A percentile compares a stretch with the other conserved stretches of the same genome.
Conservation (phyloP, 2,888 invertebrate genomes). For the Oxytorus armatus region DNA sequence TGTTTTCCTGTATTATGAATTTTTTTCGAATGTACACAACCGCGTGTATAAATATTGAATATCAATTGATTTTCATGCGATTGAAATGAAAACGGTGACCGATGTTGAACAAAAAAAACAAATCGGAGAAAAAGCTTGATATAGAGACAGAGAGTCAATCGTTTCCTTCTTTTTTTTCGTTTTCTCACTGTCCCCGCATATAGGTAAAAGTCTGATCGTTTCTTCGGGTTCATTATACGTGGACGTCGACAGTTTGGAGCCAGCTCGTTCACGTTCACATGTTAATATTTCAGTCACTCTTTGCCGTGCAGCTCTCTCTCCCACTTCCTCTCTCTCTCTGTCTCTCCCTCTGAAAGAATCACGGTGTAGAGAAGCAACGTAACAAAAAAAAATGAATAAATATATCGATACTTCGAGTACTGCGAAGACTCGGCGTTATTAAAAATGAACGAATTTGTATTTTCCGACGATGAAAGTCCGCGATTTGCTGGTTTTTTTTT, state of each 20-base stretch:
- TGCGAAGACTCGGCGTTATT: background rate
- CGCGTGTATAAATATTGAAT: background rate
- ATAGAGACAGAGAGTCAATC: too few relatives aligned
- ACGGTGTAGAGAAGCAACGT: background rate
- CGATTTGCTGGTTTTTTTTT: background rate
- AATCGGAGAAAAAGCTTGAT: background rate
- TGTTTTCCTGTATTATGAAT: too few relatives aligned
- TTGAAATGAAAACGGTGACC: background rate
- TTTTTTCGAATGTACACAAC: background rate
- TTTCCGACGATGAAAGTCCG: background rate
- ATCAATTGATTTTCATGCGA: background rate
- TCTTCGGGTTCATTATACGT: constrained; percentile 24
- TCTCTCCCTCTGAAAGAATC: constrained; percentile 9
- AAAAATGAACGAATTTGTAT: background rate
- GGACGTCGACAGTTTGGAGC: constrained; percentile 28
- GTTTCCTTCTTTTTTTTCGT: background rate
- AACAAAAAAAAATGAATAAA: constrained; percentile 4
- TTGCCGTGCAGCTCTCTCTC: constrained; percentile 19
- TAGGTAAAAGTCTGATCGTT: constrained; percentile 32
- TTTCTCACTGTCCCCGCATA: constrained; percentile 13
- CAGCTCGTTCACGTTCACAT: constrained; percentile 49
- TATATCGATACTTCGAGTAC: background rate
- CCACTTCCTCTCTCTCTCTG: too few relatives aligned
- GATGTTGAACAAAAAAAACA: background rate
- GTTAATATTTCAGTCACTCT: constrained; percentile 58